These are phyloP conservation scores for Channa argus DNA, from an alignment of 2,113 vertebrate species.

Conservation along the genomic window DNA sequence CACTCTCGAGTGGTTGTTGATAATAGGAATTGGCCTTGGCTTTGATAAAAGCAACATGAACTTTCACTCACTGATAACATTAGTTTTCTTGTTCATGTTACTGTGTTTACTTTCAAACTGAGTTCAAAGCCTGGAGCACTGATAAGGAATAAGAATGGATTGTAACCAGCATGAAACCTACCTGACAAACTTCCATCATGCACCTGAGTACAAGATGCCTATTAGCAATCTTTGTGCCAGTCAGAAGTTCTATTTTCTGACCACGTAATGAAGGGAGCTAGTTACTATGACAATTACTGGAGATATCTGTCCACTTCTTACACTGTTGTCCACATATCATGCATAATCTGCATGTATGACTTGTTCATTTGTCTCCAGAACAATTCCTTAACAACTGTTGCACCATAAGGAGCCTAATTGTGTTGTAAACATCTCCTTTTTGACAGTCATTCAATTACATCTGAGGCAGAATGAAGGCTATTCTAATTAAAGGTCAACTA, in stretches of 20 bases:
- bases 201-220: too few relatives aligned
- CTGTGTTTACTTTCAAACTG: slow-evolving; percentile 2
- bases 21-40: neutral
- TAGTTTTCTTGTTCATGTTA: neutral
- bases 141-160: slow-evolving; percentile 5
- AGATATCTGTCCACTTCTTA: neutral
- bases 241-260: neutral
- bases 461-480: neutral
- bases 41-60: neutral
- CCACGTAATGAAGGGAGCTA: neutral
- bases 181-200: neutral
- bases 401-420: too few relatives aligned
- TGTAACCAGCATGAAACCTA: neutral
- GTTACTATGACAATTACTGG: neutral
- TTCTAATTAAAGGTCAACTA: neutral
- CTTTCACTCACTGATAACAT: neutral
- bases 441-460: neutral
- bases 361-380: neutral
- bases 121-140: slow-evolving; percentile 9
- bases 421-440: neutral
- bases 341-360: neutral
- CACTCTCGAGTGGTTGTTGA: neutral
- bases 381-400: neutral
- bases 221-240: neutral
- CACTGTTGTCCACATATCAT: neutral